Base-by-base conservation (phyloP, 2,888 invertebrate genomes). In the Brachyptera risi region DNA sequence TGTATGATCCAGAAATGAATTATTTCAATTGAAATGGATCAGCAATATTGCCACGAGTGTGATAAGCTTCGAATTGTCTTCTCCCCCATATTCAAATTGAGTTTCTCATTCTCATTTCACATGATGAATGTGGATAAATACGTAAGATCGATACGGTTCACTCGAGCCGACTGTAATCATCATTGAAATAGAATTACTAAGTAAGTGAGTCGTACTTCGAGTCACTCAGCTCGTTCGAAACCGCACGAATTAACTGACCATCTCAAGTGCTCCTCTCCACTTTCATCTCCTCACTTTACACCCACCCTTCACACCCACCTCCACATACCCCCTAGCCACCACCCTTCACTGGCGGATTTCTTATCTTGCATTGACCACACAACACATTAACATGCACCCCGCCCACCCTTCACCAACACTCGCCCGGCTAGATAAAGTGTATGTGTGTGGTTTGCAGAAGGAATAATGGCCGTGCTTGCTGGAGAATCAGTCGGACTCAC, bases 301-400 rank as follows among this genome's bases (percentile, higher is more conserved):
- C n/a, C n/a, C n/a, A n/a, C n/a, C n/a, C n/a, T n/a, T 13, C 44
- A 19, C n/a, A 35, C 50, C 23, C 58, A n/a, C 44, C 19, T 35
- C 23, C 50, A n/a, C n/a, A n/a, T n/a, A n/a, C n/a, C 9, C 38
- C 31, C 11, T 19, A n/a, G 26, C 27, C 31, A 37, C 42, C 51
- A 49, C 19, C 59, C 54, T 38, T 42, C 44, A 24, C 44, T 58
- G 42, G 17, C 17, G 42, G 21, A 42, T 42, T 42, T 35, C 60
- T 61, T 61, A 61, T 61, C 61, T 61, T n/a, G 17, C 49, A 17
- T 9, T 44, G 42, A 50, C 61, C 61, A 61, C 61, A 61, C 61
- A 58, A 58, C 61, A 61, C 61, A 61, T 61, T 61, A 61, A 56
- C 61, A 61, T 61, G 57, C 49, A 44, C 50, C 37, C 56, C 47